Percentiles rank a stretch among this genome's conserved stretches.
phyloP scores from a whole-genome alignment of 2,797 vertebrate species.

The Dryobates pubescens region DNA sequence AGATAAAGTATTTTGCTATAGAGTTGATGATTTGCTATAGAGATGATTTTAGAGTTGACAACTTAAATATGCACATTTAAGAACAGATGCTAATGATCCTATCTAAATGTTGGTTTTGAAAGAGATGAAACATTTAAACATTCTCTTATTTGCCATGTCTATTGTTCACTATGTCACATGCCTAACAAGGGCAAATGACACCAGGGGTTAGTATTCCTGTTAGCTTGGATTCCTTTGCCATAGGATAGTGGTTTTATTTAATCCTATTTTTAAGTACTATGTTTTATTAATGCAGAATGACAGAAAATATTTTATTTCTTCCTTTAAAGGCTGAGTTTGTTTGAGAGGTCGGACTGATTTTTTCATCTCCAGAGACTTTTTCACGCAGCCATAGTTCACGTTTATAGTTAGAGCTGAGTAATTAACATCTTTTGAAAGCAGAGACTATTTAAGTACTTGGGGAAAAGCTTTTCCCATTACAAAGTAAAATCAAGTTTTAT shows the following conservation, averaged over 20 bases:
- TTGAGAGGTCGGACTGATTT: not conserved
- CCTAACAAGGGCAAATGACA: not conserved
- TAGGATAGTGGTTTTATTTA: not conserved
- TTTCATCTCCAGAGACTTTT: not conserved
- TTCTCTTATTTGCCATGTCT: not conserved
- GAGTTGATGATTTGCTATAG: not conserved
- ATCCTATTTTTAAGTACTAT: not conserved
- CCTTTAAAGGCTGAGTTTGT: not conserved
- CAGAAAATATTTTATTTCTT: not conserved
- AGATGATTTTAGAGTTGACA: not conserved
- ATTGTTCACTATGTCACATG: not conserved
- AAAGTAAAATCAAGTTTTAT: not conserved
- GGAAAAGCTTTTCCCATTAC: not conserved
- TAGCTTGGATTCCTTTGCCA: not conserved
- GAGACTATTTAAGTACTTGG: not conserved
- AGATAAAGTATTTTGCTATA: not conserved
- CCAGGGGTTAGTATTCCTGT: not conserved
- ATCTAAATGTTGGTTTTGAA: not conserved
- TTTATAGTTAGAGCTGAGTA: constrained; percentile 13
- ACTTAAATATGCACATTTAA: not conserved
- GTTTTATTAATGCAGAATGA: not conserved
- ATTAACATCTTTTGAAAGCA: constrained; percentile 23
- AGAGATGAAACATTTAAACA: not conserved
- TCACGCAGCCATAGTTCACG: not conserved
- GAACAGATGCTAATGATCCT: not conserved